A percentile compares a stretch with the other conserved stretches of the same genome.
These are phyloP conservation scores for Chanos chanos DNA, from an alignment of 2,797 vertebrate species.

Conservation along the genomic window DNA sequence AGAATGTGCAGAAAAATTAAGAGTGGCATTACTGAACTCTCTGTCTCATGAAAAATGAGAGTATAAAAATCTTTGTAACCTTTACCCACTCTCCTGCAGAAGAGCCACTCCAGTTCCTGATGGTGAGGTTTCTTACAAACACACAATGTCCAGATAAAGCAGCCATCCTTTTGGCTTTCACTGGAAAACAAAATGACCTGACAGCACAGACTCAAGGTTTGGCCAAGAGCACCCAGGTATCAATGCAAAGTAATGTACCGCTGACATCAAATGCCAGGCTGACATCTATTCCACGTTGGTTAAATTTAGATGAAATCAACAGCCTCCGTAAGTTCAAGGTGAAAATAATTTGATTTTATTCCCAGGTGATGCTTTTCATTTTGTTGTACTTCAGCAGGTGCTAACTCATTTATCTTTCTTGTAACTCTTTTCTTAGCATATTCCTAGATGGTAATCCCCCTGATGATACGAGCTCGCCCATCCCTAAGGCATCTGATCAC, in stretches of 20 bases:
- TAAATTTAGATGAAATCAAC: constrained; percentile 71
- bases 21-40: not conserved
- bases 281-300: constrained; percentile 58
- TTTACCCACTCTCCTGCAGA: not conserved
- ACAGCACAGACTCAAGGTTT: not conserved
- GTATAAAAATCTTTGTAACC: not conserved
- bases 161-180: not conserved
- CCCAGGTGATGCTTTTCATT: constrained; percentile 66
- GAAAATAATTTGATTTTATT: constrained; percentile 73
- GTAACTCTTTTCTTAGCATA: constrained; percentile 66
- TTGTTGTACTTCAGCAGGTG: constrained; percentile 67
- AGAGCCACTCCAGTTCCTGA: not conserved
- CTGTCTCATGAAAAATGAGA: constrained; percentile 10
- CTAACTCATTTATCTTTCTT: constrained; percentile 76
- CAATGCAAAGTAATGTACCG: not conserved
- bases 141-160: not conserved
- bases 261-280: constrained; percentile 36
- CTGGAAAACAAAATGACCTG: not conserved
- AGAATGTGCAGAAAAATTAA: not conserved
- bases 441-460: constrained; percentile 67
- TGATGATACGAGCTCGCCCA: constrained; percentile 66
- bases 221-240: constrained; percentile 17
- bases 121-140: not conserved
- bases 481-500: constrained; percentile 63
- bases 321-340: constrained; percentile 70